Conservation (phyloP, 2,113 vertebrate genomes). For the Ammodramus savannarum region DNA sequence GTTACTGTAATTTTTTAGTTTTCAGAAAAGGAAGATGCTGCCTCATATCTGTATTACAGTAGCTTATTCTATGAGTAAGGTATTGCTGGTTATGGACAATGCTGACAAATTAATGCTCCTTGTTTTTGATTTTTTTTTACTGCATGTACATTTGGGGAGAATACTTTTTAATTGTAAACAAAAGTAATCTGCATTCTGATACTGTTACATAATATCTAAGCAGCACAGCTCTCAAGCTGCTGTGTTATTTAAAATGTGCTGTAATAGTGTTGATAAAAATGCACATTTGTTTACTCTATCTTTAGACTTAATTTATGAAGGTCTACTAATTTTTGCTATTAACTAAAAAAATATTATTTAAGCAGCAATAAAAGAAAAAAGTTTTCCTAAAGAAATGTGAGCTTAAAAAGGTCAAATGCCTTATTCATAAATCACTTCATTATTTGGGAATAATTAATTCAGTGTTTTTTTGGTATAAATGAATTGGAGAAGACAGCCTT, state of each 20-base stretch:
- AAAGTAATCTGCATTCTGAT: not conserved
- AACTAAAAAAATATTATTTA: not conserved
- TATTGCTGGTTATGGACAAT: not conserved
- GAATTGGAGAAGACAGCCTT: slow-evolving; percentile 36
- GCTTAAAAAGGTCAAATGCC: not conserved
- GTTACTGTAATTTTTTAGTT: not conserved
- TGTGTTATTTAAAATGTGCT: not conserved
- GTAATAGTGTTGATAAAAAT: not conserved
- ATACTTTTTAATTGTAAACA: not conserved
- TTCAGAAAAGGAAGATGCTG: not conserved
- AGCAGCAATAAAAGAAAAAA: not conserved
- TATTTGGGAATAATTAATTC: slow-evolving; percentile 12
- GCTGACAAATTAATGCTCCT: not conserved
- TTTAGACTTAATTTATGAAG: not conserved
- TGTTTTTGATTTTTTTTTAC: not conserved
- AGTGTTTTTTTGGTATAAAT: not conserved
- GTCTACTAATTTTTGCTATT: not conserved
- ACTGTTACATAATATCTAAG: not conserved
- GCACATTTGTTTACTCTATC: not conserved
- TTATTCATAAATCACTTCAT: slow-evolving; percentile 27
- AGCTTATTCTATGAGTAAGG: not conserved
- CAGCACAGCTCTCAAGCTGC: not conserved
- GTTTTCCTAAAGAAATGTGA: not conserved
- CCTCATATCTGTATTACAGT: not conserved
- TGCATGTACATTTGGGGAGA: not conserved